Percentiles rank a stretch among this genome's conserved stretches.
Conservation (phyloP, 2,113 vertebrate genomes). For the Oreotrochilus melanogaster region DNA sequence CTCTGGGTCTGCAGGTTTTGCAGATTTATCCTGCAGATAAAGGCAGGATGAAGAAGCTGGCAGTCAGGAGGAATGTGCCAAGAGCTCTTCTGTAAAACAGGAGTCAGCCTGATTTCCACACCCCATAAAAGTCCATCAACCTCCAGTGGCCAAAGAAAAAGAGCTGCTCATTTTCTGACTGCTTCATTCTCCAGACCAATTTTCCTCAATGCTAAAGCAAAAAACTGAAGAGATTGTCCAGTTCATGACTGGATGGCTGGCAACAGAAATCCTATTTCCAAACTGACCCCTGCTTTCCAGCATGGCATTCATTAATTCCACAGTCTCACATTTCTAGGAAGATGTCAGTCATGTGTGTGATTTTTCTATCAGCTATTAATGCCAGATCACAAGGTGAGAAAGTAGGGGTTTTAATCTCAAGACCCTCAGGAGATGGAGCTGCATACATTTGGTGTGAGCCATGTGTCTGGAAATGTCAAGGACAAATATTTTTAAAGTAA, state of each 20-base stretch:
- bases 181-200: conserved; percentile 52
- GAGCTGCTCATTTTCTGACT: neutral
- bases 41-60: neutral
- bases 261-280: conserved; percentile 53
- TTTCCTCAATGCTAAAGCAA: conserved; percentile 18
- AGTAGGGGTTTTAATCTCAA: conserved; percentile 65
- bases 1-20: neutral
- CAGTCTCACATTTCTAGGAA: conserved; percentile 64
- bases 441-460: conserved; percentile 63
- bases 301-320: conserved; percentile 74
- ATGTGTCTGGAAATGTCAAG: conserved; percentile 54
- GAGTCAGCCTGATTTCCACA: conserved; percentile 23
- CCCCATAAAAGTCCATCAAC: conserved; percentile 18
- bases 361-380: conserved; percentile 72
- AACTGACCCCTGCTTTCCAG: conserved; percentile 64
- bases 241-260: conserved; percentile 61
- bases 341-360: conserved; percentile 72
- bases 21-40: neutral
- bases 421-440: conserved; percentile 63
- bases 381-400: conserved; percentile 62
- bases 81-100: neutral
- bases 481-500: conserved; percentile 31
- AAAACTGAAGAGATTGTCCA: conserved; percentile 57
- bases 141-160: neutral
- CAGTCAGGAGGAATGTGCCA: neutral